Percentiles rank a stretch among this genome's conserved stretches.
These are phyloP conservation scores for Petrophora chlorosata DNA, from an alignment of 2,888 invertebrate genomes.

Conservation along the genomic window DNA sequence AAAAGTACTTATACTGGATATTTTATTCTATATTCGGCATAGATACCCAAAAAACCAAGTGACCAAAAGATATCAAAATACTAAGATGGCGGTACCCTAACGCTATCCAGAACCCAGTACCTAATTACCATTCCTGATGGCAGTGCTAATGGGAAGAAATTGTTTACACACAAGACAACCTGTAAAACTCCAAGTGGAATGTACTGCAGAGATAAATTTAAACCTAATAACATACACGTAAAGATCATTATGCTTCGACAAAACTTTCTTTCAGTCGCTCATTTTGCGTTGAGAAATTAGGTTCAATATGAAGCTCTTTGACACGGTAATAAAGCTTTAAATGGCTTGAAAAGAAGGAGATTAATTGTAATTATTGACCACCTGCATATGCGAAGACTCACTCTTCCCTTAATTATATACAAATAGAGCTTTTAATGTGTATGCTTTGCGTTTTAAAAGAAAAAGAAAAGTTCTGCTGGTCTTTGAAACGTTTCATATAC, in stretches of 20 bases:
- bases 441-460: conserved; percentile 15
- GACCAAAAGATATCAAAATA: neutral
- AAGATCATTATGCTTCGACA: conserved; percentile 1
- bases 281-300: neutral
- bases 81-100: conserved; percentile 16
- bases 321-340: conserved; percentile 2
- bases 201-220: no score
- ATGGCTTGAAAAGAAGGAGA: neutral
- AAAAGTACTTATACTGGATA: no score
- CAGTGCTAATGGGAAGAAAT: conserved; percentile 60
- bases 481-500: conserved; percentile 26
- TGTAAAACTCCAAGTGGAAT: neutral
- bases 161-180: conserved; percentile 49
- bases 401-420: conserved; percentile 23
- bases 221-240: neutral
- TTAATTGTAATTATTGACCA: conserved; percentile 20
- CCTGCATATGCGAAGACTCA: conserved; percentile 19
- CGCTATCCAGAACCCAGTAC: conserved; percentile 35
- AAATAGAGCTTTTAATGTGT: conserved; percentile 29
- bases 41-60: no score
- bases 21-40: no score
- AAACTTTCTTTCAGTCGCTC: neutral
- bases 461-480: conserved; percentile 14
- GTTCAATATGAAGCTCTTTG: neutral
- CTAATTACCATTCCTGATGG: conserved; percentile 41